Conservation (phyloP, 2,797 vertebrate species). For the Squalus acanthias region DNA sequence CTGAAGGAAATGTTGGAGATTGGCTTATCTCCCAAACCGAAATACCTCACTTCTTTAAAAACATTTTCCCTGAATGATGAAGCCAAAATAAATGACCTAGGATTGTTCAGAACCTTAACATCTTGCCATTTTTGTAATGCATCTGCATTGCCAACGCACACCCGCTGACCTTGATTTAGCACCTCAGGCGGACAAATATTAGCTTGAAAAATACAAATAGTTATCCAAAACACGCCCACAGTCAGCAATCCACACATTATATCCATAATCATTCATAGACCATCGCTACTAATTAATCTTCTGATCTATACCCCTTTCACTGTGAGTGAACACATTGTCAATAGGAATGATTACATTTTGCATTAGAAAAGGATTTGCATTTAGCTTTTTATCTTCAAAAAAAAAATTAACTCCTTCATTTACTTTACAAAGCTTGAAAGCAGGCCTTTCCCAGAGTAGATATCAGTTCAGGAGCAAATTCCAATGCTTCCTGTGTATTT, state of each 20-base stretch:
- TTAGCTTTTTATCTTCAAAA: not conserved
- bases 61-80: not conserved
- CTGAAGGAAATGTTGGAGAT: not conserved
- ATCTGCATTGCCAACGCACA: not conserved
- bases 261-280: slow-evolving; percentile 12
- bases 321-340: not conserved
- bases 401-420: not conserved
- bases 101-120: not conserved
- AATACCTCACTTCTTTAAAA: not conserved
- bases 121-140: not conserved
- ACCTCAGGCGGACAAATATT: not conserved
- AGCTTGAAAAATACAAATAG: not conserved
- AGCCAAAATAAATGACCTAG: not conserved
- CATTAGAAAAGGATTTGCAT: not conserved
- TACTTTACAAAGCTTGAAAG: not conserved
- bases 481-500: not conserved
- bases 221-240: not conserved
- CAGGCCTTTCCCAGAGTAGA: not conserved
- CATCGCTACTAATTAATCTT: not conserved
- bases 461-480: not conserved
- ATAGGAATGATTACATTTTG: not conserved
- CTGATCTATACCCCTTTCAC: not conserved
- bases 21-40: not conserved
- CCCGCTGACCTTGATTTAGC: not conserved
- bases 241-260: not conserved